A percentile compares a stretch with the other conserved stretches of the same genome.
phyloP scores from a whole-genome alignment of 2,888 invertebrate genomes.

The Timema podura region DNA sequence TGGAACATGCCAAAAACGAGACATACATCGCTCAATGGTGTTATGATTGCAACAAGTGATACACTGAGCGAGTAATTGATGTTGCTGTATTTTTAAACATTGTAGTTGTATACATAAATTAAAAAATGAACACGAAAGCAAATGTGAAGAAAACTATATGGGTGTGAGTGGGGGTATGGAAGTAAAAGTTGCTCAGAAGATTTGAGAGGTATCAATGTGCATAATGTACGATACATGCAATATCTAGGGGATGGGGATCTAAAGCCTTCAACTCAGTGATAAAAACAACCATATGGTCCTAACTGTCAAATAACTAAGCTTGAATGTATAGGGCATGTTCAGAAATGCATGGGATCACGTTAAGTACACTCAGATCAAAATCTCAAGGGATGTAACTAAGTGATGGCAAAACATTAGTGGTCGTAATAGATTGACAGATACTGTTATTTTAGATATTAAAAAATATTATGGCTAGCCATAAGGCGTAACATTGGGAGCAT shows the following conservation, averaged over 20 bases:
- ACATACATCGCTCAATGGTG: slow-evolving; percentile 15
- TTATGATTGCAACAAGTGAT: slow-evolving; percentile 19
- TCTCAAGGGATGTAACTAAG: background rate
- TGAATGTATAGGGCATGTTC: slow-evolving; percentile 12
- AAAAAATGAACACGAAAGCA: slow-evolving; percentile 7
- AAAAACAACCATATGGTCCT: slow-evolving; percentile 15
- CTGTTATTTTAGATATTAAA: background rate
- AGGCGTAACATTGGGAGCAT: slow-evolving; percentile 11
- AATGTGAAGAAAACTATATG: slow-evolving; percentile 28
- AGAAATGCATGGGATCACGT: slow-evolving; percentile 8
- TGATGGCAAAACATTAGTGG: slow-evolving; percentile 3
- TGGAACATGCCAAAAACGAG: slow-evolving; percentile 20
- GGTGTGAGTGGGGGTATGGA: slow-evolving; percentile 32
- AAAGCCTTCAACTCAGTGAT: slow-evolving; percentile 18
- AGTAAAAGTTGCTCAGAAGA: slow-evolving; percentile 11
- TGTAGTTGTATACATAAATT: background rate
- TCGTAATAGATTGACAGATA: background rate
- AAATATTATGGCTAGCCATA: slow-evolving; percentile 18
- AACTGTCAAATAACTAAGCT: background rate
- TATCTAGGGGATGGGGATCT: slow-evolving; percentile 12
- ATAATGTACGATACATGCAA: slow-evolving; percentile 5
- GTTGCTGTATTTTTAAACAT: slow-evolving; percentile 4
- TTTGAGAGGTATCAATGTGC: slow-evolving; percentile 2
- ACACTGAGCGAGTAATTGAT: slow-evolving; percentile 16
- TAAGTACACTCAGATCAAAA: background rate